Evolutionary conservation across 2,113 vertebrate genomes (phyloP).

Genomic region (Grallaria varia): DNA sequence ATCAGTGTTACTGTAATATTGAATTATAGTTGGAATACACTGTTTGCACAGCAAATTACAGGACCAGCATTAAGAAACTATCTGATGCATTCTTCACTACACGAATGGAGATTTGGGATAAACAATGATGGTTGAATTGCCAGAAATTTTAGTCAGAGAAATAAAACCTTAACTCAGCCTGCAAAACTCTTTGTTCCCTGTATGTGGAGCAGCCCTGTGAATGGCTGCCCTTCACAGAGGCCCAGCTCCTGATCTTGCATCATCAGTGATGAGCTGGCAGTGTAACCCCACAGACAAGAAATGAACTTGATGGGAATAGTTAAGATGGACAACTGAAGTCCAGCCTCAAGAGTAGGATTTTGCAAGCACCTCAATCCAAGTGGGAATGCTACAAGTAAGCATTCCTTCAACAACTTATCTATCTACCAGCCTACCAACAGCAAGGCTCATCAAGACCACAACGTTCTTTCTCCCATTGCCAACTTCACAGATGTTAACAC

Average conservation of each 20-base stretch:
- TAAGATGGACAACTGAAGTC: not conserved
- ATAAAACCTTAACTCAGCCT: not conserved
- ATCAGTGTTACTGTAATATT: not conserved
- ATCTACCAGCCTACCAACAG: not conserved
- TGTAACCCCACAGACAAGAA: not conserved
- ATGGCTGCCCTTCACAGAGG: not conserved
- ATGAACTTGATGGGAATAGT: not conserved
- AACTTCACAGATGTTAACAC: rapidly evolving
- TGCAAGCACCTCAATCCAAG: not conserved
- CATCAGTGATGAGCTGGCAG: not conserved
- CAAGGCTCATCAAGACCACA: not conserved
- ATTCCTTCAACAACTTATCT: not conserved
- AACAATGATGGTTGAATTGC: not conserved
- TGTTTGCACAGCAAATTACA: not conserved
- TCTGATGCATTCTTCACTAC: not conserved
- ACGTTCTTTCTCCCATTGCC: not conserved
- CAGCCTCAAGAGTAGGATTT: not conserved
- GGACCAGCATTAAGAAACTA: not conserved
- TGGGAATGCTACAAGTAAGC: not conserved
- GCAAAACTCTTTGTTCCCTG: not conserved
- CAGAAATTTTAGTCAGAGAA: not conserved
- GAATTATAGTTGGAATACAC: not conserved
- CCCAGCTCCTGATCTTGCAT: not conserved
- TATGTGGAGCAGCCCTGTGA: not conserved
- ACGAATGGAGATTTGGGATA: not conserved